Conservation (phyloP, 2,797 vertebrate genomes). For the Mareca strepera region DNA sequence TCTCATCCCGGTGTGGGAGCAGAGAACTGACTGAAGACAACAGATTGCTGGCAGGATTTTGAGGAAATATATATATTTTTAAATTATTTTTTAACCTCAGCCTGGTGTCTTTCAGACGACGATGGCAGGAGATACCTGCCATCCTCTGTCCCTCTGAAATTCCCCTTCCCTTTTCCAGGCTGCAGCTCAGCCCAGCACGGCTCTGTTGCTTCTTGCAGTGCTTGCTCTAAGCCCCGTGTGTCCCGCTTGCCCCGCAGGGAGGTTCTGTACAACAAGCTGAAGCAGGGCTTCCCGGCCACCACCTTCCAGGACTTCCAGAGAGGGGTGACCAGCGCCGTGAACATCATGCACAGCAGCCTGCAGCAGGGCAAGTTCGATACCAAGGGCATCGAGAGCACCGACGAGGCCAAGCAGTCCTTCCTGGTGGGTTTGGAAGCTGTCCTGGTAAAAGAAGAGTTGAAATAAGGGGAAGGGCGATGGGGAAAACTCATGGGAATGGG, state of each 20-base stretch:
- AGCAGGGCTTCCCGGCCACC: conserved; percentile 94
- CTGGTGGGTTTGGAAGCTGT: conserved; percentile 81
- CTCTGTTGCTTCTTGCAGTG: not conserved
- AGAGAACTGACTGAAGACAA: not conserved
- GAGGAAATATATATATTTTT: not conserved
- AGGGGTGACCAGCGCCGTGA: conserved; percentile 95
- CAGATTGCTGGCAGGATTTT: not conserved
- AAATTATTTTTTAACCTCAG: not conserved
- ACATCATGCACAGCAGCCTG: conserved; percentile 97
- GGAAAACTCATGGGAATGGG: not conserved
- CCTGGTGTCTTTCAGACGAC: not conserved
- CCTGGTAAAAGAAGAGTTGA: not conserved
- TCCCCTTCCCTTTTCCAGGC: not conserved
- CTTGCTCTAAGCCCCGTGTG: not conserved
- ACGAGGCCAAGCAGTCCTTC: conserved; percentile 94
- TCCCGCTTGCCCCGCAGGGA: conserved; percentile 80
- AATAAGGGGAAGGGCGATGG: not conserved
- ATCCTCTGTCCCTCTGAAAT: not conserved
- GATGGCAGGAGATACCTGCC: not conserved
- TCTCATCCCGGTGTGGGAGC: not conserved
- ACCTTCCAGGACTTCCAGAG: conserved; percentile 97
- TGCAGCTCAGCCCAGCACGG: not conserved
- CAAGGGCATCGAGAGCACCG: conserved; percentile 93
- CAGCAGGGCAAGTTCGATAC: conserved; percentile 98
- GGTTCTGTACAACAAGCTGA: conserved; percentile 91